Percentiles rank a stretch among this genome's conserved stretches.
Conservation (phyloP, 2,888 invertebrate genomes). For the Protodeltote pygarga region DNA sequence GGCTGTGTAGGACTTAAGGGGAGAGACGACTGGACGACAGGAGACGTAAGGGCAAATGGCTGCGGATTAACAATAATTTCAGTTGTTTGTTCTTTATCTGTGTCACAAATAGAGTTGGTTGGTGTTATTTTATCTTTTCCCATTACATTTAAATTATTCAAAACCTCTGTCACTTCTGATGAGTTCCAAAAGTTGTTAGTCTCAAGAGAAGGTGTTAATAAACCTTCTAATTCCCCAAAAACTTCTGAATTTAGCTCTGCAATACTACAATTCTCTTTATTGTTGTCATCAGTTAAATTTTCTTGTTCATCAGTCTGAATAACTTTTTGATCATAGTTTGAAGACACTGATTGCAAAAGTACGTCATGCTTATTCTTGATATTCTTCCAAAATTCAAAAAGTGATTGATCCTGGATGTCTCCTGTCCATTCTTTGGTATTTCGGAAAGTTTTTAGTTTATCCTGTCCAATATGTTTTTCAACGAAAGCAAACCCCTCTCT, state of each 20-base stretch:
- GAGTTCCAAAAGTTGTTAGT: slow-evolving; percentile 2
- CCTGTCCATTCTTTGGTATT: neutral
- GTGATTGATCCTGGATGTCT: neutral
- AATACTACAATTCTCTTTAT: slow-evolving; percentile 4
- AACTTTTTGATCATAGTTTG: neutral
- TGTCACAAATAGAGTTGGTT: no score
- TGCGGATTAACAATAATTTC: neutral
- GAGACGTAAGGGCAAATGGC: neutral
- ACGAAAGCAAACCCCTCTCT: neutral
- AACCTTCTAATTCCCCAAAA: neutral
- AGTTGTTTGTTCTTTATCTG: neutral
- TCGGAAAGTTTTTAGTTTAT: neutral
- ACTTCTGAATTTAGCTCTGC: slow-evolving; percentile 1
- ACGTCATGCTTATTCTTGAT: neutral
- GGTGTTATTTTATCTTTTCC: neutral
- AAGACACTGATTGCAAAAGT: neutral
- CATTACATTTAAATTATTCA: slow-evolving; percentile 3
- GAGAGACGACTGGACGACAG: no score
- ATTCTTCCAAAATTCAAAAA: neutral
- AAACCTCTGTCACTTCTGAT: slow-evolving; percentile 1
- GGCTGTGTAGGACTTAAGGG: neutral
- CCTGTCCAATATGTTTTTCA: neutral
- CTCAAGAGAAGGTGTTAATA: neutral
- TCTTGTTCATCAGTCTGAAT: slow-evolving; percentile 4
- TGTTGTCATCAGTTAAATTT: neutral